Base-by-base conservation (phyloP, 2,113 vertebrate species). In the Forbesichthys agassizii region DNA sequence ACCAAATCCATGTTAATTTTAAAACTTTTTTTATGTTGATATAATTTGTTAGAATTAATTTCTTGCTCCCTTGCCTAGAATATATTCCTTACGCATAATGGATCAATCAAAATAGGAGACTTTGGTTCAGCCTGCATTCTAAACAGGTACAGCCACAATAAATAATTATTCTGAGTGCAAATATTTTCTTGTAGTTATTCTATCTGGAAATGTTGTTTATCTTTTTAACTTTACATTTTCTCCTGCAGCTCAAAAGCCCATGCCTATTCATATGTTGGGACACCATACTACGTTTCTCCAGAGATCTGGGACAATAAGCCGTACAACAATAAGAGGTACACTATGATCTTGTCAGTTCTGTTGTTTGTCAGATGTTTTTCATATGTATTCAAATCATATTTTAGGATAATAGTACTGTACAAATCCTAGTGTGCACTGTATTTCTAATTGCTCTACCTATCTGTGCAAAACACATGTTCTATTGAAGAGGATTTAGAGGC, bases 291-390 rank as follows among this genome's bases (percentile, higher is more conserved):
- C 0, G 94, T 98, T 18, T 95, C 97, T 83, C 96, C 97, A 68
- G 97, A 98, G 88, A 94, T 98, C 75, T 98, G 96, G 97, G 96
- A 98, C 76, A 98, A 92, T 81, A 84, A 90, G 74, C 95, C 95
- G 0, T 98, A 98, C 89, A 98, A 96, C 86, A 98, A 97, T 84
- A 98, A 98, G 87, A 97, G 96, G 97, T 97, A 10, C 48, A 49
- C 1, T 49, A 92, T 13, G 20, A 20, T 48, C 53, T 7, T 57
- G 54, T 11, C 33, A 18, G 10, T 3, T 8, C 14, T 1, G 33
- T 4, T 5, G 9, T 51, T 68, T 1, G 5, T 5, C 48, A 14
- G 1, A 11, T 63, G 0, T 4, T 10, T 33, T 74, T 47, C 18
- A 48, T 55, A 42, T 20, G 33, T 5, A 9, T n/a, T 2, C 20